A percentile compares a stretch with the other conserved stretches of the same genome.
These are phyloP conservation scores for Macquaria australasica DNA, from an alignment of 2,113 vertebrate genomes.

Conservation along the genomic window DNA sequence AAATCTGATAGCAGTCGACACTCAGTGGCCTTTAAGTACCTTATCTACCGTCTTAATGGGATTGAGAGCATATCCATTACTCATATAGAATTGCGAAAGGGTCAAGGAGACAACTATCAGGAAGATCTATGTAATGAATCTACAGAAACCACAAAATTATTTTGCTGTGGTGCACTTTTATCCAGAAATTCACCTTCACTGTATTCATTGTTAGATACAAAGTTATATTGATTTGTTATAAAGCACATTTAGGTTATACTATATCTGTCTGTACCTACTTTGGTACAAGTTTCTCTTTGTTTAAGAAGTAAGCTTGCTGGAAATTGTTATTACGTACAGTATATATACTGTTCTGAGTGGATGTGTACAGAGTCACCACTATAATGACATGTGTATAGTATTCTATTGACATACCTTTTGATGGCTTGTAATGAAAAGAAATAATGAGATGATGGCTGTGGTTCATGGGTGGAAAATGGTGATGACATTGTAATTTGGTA, in stretches of 20 bases:
- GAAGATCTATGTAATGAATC: slow-evolving; percentile 59
- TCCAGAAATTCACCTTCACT: background rate
- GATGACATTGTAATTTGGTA: slow-evolving; percentile 28
- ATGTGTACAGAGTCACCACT: background rate
- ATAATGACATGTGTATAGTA: background rate
- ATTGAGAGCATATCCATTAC: slow-evolving; percentile 69
- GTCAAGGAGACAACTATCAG: slow-evolving; percentile 65
- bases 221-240: background rate
- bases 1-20: slow-evolving; percentile 69
- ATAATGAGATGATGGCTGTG: background rate
- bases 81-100: slow-evolving; percentile 58
- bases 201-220: background rate
- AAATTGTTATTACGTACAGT: background rate
- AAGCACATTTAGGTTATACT: background rate
- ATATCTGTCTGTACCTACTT: background rate
- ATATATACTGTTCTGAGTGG: background rate
- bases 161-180: slow-evolving; percentile 12
- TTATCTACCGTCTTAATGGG: slow-evolving; percentile 73
- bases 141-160: slow-evolving; percentile 36
- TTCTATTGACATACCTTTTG: slow-evolving; percentile 1
- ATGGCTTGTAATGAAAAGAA: slow-evolving; percentile 27
- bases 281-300: background rate
- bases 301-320: background rate
- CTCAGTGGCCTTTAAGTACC: slow-evolving; percentile 64
- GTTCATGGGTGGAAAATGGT: slow-evolving; percentile 19